Percentiles rank a stretch among this genome's conserved stretches.
Conservation (phyloP, 2,888 invertebrate species). For the Cyclophora albipunctata region DNA sequence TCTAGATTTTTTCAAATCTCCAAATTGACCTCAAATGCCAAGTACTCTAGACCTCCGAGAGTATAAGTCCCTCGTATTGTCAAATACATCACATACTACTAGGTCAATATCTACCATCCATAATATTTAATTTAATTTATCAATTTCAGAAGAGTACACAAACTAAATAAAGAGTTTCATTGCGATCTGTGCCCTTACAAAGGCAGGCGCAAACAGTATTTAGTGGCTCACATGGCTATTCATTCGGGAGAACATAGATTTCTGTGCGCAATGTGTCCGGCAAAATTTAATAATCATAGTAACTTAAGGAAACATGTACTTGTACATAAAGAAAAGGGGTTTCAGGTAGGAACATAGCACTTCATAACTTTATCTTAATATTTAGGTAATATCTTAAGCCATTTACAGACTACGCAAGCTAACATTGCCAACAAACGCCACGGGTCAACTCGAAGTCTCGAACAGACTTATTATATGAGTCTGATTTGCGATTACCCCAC, state of each 20-base stretch:
- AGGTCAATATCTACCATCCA: neutral
- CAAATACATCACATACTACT: too few species aligned
- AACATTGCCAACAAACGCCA: too few species aligned
- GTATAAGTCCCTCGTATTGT: too few species aligned
- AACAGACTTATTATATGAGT: neutral
- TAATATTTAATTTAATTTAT: neutral
- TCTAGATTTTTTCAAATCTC: too few species aligned
- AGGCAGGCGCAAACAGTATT: constrained; percentile 23
- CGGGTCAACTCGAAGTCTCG: too few species aligned
- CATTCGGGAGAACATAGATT: constrained; percentile 25
- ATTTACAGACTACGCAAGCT: too few species aligned
- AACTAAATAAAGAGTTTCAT: constrained; percentile 18
- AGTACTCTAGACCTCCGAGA: too few species aligned
- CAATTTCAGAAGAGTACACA: constrained; percentile 21
- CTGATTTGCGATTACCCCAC: too few species aligned
- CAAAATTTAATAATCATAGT: constrained; percentile 22
- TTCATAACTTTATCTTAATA: neutral
- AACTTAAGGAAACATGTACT: constrained; percentile 24
- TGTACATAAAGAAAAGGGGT: constrained; percentile 21
- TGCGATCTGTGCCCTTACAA: constrained; percentile 25
- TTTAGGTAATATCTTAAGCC: too few species aligned
- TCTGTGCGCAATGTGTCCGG: constrained; percentile 23
- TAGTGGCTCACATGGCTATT: constrained; percentile 23
- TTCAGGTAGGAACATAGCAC: constrained; percentile 15
- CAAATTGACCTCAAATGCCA: too few species aligned